A percentile compares a stretch with the other conserved stretches of the same genome.
phyloP scores from a whole-genome alignment of 1,140 invertebrate genomes.

The Bombus vancouverensis region DNA sequence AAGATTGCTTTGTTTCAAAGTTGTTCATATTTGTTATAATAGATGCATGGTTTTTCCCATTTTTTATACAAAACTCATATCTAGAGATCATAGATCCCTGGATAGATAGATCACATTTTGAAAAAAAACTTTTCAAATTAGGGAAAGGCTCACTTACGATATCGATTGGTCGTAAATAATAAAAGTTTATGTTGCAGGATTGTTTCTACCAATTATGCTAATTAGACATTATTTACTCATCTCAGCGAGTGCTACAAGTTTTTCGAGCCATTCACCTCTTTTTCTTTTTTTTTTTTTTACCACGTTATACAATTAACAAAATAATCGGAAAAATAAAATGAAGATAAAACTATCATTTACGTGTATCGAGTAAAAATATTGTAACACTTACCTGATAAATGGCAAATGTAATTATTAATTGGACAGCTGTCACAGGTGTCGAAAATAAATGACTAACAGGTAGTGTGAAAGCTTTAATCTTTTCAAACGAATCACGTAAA shows the following conservation, averaged over 20 bases:
- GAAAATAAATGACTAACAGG: neutral
- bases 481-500: neutral
- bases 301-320: neutral
- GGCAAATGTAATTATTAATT: neutral
- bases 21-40: too few species aligned
- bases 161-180: too few species aligned
- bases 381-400: neutral
- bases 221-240: too few species aligned
- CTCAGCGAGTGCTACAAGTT: too few species aligned
- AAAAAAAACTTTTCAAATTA: too few species aligned
- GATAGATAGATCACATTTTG: neutral
- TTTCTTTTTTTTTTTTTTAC: too few species aligned
- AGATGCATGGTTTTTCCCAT: neutral
- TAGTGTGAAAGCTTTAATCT: neutral
- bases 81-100: too few species aligned
- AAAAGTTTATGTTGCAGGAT: too few species aligned
- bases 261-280: too few species aligned
- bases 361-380: neutral
- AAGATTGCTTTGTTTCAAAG: too few species aligned
- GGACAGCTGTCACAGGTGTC: neutral
- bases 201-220: too few species aligned
- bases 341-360: neutral
- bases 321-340: neutral
- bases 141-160: too few species aligned
- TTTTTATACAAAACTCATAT: neutral